Conservation (phyloP, 2,797 vertebrate species). For the Luscinia luscinia region DNA sequence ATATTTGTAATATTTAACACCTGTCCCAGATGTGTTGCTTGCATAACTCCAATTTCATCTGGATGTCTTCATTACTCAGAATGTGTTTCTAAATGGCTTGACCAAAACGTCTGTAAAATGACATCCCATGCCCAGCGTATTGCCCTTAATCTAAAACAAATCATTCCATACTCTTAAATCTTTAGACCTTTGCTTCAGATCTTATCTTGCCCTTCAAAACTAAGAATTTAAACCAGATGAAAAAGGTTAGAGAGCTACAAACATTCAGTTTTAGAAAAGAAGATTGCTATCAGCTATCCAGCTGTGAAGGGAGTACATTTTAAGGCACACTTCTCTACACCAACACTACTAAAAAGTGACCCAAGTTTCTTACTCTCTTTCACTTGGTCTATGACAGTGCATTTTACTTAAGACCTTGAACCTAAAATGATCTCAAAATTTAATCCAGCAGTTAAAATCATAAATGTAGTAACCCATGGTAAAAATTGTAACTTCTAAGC, state of each 20-base stretch:
- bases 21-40: neutral
- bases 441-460: neutral
- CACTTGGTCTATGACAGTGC: neutral
- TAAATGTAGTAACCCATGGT: neutral
- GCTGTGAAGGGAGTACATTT: neutral
- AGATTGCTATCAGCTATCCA: neutral
- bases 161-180: rapidly evolving
- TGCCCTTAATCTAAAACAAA: neutral
- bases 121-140: neutral
- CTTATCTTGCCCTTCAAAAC: neutral
- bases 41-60: neutral
- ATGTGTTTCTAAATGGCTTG: neutral
- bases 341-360: neutral
- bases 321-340: neutral
- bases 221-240: neutral
- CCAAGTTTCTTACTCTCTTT: neutral
- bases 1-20: neutral
- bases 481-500: neutral
- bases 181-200: neutral
- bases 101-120: neutral
- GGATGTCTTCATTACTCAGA: neutral
- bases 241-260: neutral
- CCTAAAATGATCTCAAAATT: neutral
- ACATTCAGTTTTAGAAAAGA: neutral
- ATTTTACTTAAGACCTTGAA: neutral